phyloP scores from a whole-genome alignment of 2,797 vertebrate species.

The Epinephelus malabaricus region DNA sequence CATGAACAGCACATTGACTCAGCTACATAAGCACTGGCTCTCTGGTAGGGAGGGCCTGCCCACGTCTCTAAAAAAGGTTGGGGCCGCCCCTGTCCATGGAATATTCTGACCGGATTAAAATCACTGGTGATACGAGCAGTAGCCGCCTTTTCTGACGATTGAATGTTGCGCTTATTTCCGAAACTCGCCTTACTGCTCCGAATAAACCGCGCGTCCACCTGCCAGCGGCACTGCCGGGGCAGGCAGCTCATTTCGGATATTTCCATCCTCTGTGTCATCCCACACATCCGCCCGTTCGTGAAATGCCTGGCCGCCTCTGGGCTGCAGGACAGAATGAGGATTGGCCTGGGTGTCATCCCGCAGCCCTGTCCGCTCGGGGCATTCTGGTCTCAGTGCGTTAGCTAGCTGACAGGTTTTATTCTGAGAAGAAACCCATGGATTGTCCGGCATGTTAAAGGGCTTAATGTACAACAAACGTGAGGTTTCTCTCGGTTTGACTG shows the following conservation, averaged over 20 bases:
- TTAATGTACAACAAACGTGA: conserved; percentile 22
- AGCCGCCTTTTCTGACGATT: neutral
- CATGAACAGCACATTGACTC: no score
- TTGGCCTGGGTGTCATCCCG: conserved; percentile 61
- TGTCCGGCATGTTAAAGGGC: conserved; percentile 46
- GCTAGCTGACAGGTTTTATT: neutral
- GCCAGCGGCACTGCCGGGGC: conserved; percentile 30
- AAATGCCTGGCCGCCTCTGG: conserved; percentile 29
- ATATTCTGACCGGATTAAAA: conserved; percentile 43
- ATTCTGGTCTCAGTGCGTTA: conserved; percentile 10
- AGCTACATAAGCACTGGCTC: no score
- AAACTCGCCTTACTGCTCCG: conserved; percentile 48
- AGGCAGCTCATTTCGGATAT: conserved; percentile 39
- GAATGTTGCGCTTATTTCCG: conserved; percentile 28
- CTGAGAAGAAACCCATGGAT: neutral
- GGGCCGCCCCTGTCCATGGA: conserved; percentile 42
- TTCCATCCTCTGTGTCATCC: neutral
- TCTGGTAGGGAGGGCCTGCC: neutral
- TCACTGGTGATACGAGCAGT: conserved; percentile 12
- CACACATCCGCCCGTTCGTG: neutral
- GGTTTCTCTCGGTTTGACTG: conserved; percentile 34
- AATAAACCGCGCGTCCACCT: conserved; percentile 53
- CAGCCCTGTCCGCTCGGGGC: conserved; percentile 39
- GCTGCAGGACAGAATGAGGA: conserved; percentile 59
- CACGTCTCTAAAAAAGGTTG: neutral